Conservation (phyloP, 1,140 invertebrate species). For the Heliothis virescens region DNA sequence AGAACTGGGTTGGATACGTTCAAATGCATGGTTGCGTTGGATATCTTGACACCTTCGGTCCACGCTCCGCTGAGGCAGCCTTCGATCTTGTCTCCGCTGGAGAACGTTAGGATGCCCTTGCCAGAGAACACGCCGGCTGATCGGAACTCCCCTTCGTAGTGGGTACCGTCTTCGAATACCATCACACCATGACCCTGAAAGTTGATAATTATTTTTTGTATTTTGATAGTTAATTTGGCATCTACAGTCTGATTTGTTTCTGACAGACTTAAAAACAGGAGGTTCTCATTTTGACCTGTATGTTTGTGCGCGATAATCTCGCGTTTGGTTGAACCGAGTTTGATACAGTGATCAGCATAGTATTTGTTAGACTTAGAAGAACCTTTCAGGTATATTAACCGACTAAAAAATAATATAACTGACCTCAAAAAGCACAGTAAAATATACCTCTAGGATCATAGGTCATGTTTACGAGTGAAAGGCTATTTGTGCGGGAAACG, state of each 20-base stretch:
- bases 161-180: constrained; percentile 95
- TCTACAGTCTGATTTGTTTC: too few species aligned
- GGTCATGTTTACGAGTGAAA: too few species aligned
- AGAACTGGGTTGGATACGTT: constrained; percentile 87
- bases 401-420: too few species aligned
- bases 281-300: too few species aligned
- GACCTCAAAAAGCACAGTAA: too few species aligned
- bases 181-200: constrained; percentile 93
- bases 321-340: too few species aligned
- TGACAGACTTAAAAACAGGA: too few species aligned
- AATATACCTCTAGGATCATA: too few species aligned
- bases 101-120: constrained; percentile 92
- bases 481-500: too few species aligned
- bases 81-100: constrained; percentile 91
- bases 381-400: too few species aligned
- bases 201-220: constrained; percentile 12
- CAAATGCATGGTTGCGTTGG: constrained; percentile 90
- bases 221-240: background rate
- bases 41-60: constrained; percentile 93
- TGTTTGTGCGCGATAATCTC: too few species aligned
- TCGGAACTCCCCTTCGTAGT: constrained; percentile 95
- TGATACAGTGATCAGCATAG: too few species aligned
- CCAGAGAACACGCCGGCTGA: constrained; percentile 92
- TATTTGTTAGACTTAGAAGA: background rate
- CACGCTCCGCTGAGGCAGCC: constrained; percentile 91